Evolutionary conservation across 2,113 vertebrate genomes (phyloP), one percentile per base, ranked within the genome.

Genomic region (Salvelinus fontinalis): DNA sequence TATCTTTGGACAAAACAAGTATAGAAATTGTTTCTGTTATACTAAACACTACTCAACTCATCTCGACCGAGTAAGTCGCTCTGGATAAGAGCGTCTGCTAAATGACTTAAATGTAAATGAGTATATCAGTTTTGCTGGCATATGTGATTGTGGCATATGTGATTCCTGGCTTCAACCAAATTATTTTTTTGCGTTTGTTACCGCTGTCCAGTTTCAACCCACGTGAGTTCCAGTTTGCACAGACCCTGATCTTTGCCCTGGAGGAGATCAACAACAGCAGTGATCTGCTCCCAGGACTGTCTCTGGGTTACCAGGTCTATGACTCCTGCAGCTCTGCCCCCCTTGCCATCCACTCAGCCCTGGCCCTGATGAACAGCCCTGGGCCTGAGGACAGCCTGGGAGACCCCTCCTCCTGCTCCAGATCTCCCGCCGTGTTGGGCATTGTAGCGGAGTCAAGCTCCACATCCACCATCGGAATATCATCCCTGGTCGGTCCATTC

Each of bases 271-370:
- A 89, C 57, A 82, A 79, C 13, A 75, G 79, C n/a, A 51, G 13
- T 1, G 70, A 75, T n/a, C 57, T 89, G 2, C 44, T 89, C 22
- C 85, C 87, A 1, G 74, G 83, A 26, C 64, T 79, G 34, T 82
- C 73, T 12, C 68, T 89, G 59, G 87, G 87, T 22, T 89, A 89
- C 66, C 83, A 76, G 76, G 87, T 87, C 54, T 86, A 85, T 73
- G 86, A 90, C 75, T 88, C 81, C 16, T 90, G 86, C 74, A 83
- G 82, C 13, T 83, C 81, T 62, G 59, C 22, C 49, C 84, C 86
- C 67, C 59, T 83, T 34, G 81, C 82, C 31, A 83, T 80, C 6
- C 84, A 86, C 39, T 79, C 85, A 34, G 79, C 79, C 24, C 60
- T 90, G 34, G 81, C 83, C 24, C 73, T 88, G 13, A 34, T 88